Conservation (phyloP, 1,140 invertebrate species). For the fruit fly (Drosophila melanogaster) region Release_6_plus_ISO1_MT NC_004354.4:19389501-19390000, state of each 20-base stretch:
- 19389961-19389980: neutral
- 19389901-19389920: constrained; percentile 6
- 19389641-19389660: constrained; percentile 60
- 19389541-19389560: constrained; percentile 48
- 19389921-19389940: constrained; percentile 7
- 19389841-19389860: constrained; percentile 2
- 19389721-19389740: constrained; percentile 58
- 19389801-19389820: constrained; percentile 56
- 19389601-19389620: neutral
- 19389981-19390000: too few relatives aligned
- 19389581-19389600: constrained; percentile 1
- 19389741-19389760: constrained; percentile 10
- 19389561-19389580: constrained; percentile 19
- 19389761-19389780: constrained; percentile 20
- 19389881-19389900: constrained; percentile 41
- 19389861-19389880: constrained; percentile 32
- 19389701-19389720: constrained; percentile 67
- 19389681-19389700: constrained; percentile 37
- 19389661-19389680: constrained; percentile 4
- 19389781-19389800: constrained; percentile 52
- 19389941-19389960: constrained; percentile 2
- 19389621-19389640: constrained; percentile 30
- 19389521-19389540: constrained; percentile 41
- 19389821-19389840: neutral
- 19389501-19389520: constrained; percentile 68